phyloP scores from a whole-genome alignment of 2,888 invertebrate species.

The Drosophila hamatofila region DNA sequence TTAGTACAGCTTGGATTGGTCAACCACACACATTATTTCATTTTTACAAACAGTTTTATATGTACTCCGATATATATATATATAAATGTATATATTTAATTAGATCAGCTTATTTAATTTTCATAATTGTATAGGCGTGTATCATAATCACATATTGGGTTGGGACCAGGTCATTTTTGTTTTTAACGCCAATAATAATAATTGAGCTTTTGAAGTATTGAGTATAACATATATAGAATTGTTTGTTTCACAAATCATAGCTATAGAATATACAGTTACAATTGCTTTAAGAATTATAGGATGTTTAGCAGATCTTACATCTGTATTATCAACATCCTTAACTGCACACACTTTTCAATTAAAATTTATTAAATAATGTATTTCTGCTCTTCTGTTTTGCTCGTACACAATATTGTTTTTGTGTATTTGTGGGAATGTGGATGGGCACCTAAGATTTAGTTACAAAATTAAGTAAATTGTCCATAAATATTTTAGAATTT shows the following conservation, averaged over 20 bases:
- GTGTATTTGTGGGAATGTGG: constrained; percentile 60
- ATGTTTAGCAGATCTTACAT: neutral
- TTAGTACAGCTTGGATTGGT: constrained; percentile 42
- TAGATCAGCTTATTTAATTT: constrained; percentile 44
- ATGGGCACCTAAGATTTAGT: constrained; percentile 47
- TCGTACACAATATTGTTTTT: constrained; percentile 20
- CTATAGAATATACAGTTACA: constrained; percentile 8
- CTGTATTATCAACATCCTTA: constrained; percentile 4
- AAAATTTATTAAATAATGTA: constrained; percentile 20
- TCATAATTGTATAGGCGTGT: constrained; percentile 58
- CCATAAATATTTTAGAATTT: constrained; percentile 71
- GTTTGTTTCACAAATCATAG: constrained; percentile 29
- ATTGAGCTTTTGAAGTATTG: constrained; percentile 43
- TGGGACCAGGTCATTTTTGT: constrained; percentile 54
- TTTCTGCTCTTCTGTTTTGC: neutral
- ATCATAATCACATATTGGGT: constrained; percentile 66
- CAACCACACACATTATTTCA: constrained; percentile 25
- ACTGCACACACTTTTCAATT: constrained; percentile 25
- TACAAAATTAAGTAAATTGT: constrained; percentile 82
- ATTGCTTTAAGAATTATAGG: constrained; percentile 13
- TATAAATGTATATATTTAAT: constrained; percentile 18
- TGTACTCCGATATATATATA: constrained; percentile 17
- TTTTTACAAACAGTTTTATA: constrained; percentile 44
- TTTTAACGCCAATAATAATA: constrained; percentile 55
- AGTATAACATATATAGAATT: constrained; percentile 24